Evolutionary conservation across 2,113 vertebrate species (phyloP).

Genomic region (Silurus asotus): DNA sequence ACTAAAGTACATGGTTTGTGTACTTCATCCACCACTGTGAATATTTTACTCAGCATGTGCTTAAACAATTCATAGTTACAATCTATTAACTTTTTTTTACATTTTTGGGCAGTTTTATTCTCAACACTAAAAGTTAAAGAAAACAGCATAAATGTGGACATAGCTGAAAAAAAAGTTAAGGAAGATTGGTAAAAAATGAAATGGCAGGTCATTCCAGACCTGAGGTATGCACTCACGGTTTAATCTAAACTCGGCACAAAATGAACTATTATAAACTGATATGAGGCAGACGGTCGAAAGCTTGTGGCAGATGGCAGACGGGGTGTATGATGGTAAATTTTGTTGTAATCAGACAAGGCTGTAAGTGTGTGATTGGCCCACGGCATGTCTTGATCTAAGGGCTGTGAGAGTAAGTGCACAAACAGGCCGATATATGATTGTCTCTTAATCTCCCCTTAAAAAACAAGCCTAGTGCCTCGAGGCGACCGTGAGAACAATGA

Average conservation of each 20-base stretch:
- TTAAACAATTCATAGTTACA: not conserved
- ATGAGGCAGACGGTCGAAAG: not conserved
- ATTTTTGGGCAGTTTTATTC: not conserved
- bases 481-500: slow-evolving; percentile 60
- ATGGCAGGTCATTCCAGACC: too few species aligned
- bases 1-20: too few species aligned
- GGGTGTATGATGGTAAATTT: slow-evolving; percentile 26
- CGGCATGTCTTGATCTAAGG: slow-evolving; percentile 21
- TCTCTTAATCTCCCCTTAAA: slow-evolving; percentile 58
- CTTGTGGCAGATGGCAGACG: not conserved
- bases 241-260: slow-evolving; percentile 1
- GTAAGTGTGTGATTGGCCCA: slow-evolving; percentile 6
- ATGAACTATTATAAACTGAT: slow-evolving; percentile 15
- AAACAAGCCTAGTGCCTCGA: slow-evolving; percentile 54
- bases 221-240: not conserved
- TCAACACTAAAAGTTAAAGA: not conserved
- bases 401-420: slow-evolving; percentile 22
- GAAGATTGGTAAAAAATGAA: not conserved
- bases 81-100: not conserved
- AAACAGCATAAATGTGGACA: not conserved
- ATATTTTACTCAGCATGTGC: not conserved
- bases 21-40: too few species aligned
- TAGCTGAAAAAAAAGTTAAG: not conserved
- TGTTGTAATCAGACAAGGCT: slow-evolving; percentile 18
- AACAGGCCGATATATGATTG: slow-evolving; percentile 44